Base-by-base conservation (phyloP, 2,888 invertebrate species). In the Sinelater perroti region DNA sequence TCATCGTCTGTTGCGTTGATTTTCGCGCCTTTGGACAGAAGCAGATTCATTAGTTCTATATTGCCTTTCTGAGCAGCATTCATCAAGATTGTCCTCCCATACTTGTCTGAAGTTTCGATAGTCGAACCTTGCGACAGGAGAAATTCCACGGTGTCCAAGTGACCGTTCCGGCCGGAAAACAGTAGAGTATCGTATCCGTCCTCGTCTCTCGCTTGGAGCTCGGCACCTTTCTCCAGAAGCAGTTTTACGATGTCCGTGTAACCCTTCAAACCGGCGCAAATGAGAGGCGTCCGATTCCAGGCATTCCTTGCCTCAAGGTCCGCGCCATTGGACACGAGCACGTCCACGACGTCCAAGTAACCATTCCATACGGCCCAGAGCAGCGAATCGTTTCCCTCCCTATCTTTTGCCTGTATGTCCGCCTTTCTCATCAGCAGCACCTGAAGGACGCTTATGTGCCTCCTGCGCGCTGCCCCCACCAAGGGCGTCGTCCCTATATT, bases 21-120 rank as follows among this genome's bases (percentile, higher is more conserved):
- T 13, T 44, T 44, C 6, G 28, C 44, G 16, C 44, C 44, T 2
- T 44, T 28, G 6, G 28, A 6, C 13, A 44, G 16, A 16, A 44
- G 44, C 2, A n/a, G 6, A 28, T 24, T 14, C 7, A 17, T 16
- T 26, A 28, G 14, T 28, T 4, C 28, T 6, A 16, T 44, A 14
- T 10, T 13, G 4, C 44, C 26, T 1, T 26, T 13, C 2, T 14
- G 16, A n/a, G 16, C 28, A 14, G 44, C 26, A 5, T 28, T 28
- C 2, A 28, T 14, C 10, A 44, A 17, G 16, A 28, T 17, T 1
- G 44, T 44, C 16, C 28, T 44, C 4, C 44, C 44, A 10, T 11
- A 5, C 7, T 4, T 4, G 7, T 38, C 38, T 10, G 20, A 21
- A 38, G 20, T 1, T 38, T 38, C 38, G 1, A 11, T 11, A 38